A percentile compares a stretch with the other conserved stretches of the same genome.
phyloP scores from a whole-genome alignment of 2,113 vertebrate species.

The Petaurus breviceps region DNA sequence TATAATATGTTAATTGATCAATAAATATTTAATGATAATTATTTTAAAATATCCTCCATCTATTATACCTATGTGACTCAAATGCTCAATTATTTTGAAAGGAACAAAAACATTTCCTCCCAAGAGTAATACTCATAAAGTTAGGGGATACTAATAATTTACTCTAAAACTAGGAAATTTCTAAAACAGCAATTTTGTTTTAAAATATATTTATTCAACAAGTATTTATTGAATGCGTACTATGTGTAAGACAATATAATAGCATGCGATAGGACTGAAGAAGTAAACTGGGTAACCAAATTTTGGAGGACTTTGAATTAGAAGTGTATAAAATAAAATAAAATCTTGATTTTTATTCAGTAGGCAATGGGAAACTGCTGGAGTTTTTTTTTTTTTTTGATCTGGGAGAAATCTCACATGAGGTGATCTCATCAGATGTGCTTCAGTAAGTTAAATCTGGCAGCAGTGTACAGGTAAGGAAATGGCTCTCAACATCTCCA shows the following conservation, averaged over 20 bases:
- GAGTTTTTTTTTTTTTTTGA: background rate
- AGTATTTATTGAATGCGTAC: background rate
- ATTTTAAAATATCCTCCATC: conserved; percentile 12
- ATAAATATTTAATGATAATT: background rate
- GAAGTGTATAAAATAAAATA: too few species aligned
- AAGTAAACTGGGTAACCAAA: background rate
- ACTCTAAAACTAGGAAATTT: conserved; percentile 22
- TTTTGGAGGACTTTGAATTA: background rate
- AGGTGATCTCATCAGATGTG: background rate
- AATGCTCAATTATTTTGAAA: conserved; percentile 3
- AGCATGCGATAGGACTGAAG: background rate
- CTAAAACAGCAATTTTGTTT: background rate
- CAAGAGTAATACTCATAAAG: conserved; percentile 21
- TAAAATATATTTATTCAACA: background rate
- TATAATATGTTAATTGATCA: background rate
- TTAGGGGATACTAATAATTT: background rate
- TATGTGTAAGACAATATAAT: background rate
- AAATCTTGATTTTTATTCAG: background rate
- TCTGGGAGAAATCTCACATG: background rate
- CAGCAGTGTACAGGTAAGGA: background rate
- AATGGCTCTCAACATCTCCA: background rate
- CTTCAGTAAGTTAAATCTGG: background rate
- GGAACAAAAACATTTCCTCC: background rate
- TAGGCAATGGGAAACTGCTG: background rate
- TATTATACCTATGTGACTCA: background rate